Evolutionary conservation across 2,113 vertebrate genomes (phyloP).

Genomic region (Pyxicephalus adspersus): DNA sequence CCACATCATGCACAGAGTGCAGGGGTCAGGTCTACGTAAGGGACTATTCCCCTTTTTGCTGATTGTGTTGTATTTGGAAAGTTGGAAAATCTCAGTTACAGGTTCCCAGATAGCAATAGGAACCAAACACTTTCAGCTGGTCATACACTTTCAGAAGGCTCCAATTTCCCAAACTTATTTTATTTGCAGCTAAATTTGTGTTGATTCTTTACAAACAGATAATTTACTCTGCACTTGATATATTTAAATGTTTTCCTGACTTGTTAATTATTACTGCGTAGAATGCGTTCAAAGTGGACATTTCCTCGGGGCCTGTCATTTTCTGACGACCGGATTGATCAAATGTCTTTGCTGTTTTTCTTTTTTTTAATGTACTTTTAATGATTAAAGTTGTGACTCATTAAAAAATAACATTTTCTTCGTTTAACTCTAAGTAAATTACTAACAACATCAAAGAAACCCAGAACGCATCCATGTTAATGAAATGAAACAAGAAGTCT

Average conservation of each 20-base stretch:
- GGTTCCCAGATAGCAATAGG: too few relatives aligned
- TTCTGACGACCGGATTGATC: neutral
- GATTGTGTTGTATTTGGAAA: too few relatives aligned
- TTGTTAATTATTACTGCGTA: constrained; percentile 5
- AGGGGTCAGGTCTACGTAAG: too few relatives aligned
- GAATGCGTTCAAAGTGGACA: constrained; percentile 31
- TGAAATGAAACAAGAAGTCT: constrained; percentile 17
- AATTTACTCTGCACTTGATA: neutral
- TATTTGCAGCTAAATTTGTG: too few relatives aligned
- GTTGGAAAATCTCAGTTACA: too few relatives aligned
- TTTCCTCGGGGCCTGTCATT: constrained; percentile 13
- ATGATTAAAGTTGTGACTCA: constrained; percentile 34
- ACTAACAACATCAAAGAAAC: constrained; percentile 36
- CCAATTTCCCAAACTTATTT: too few relatives aligned
- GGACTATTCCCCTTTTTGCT: too few relatives aligned
- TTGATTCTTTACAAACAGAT: too few relatives aligned
- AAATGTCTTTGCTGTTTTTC: neutral
- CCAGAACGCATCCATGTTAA: neutral
- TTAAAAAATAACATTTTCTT: constrained; percentile 23
- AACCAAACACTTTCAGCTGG: too few relatives aligned
- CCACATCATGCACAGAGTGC: too few relatives aligned
- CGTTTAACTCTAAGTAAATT: constrained; percentile 20
- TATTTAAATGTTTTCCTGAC: neutral
- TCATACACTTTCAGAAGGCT: too few relatives aligned
- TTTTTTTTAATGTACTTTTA: constrained; percentile 11